These are phyloP conservation scores for Phasianus colchicus DNA, from an alignment of 2,113 vertebrate genomes.

Conservation along the genomic window DNA sequence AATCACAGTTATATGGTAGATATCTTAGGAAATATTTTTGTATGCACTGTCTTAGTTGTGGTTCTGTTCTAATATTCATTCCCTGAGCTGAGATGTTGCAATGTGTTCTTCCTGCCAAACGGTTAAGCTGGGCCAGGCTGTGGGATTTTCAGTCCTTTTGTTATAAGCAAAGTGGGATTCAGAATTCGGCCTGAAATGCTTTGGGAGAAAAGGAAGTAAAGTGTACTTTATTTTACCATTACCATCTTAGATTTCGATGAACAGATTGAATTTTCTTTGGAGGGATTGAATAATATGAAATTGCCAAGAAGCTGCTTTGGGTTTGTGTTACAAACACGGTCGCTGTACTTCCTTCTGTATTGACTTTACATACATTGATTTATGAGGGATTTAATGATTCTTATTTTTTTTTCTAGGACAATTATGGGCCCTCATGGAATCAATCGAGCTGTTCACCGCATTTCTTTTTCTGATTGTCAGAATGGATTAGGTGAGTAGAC, in stretches of 20 bases:
- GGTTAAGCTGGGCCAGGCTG: background rate
- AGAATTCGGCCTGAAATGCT: background rate
- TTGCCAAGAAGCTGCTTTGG: background rate
- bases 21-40: background rate
- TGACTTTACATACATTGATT: background rate
- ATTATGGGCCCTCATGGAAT: slow-evolving; percentile 89
- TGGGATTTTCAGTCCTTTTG: background rate
- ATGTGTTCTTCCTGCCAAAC: background rate
- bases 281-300: background rate
- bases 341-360: background rate
- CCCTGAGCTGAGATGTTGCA: background rate
- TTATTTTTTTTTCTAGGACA: slow-evolving; percentile 76
- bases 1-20: background rate
- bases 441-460: slow-evolving; percentile 82
- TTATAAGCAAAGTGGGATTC: background rate
- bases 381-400: background rate
- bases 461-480: slow-evolving; percentile 86
- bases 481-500: slow-evolving; percentile 85
- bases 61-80: background rate
- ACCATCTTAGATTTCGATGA: background rate
- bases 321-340: background rate
- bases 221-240: background rate
- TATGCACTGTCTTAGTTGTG: background rate
- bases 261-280: background rate
- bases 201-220: background rate